Evolutionary conservation across 2,888 invertebrate species (phyloP).

Genomic region (Stenodera caucasica): DNA sequence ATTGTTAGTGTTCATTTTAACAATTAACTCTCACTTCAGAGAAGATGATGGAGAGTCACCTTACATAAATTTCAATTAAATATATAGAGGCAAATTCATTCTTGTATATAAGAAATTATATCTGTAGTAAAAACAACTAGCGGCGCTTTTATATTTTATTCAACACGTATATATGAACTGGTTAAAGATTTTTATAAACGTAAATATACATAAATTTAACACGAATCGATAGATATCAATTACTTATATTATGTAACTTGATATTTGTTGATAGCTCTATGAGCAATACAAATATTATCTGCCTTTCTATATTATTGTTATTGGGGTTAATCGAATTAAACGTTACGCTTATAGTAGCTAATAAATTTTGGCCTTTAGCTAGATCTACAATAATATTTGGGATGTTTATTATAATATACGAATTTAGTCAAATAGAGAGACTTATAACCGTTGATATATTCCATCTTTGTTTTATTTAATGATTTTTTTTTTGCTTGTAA

Average conservation of each 20-base stretch:
- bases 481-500: conserved; percentile 7
- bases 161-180: conserved; percentile 28
- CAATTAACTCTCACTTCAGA: conserved; percentile 4
- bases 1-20: background rate
- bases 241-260: background rate
- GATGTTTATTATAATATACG: too few relatives aligned
- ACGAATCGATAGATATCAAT: background rate
- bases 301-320: background rate
- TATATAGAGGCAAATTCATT: background rate
- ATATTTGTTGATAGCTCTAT: background rate
- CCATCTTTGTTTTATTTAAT: conserved; percentile 13
- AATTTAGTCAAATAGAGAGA: too few relatives aligned
- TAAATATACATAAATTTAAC: background rate
- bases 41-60: background rate
- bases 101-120: conserved; percentile 4
- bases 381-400: too few relatives aligned
- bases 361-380: background rate
- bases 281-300: background rate
- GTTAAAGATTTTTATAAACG: background rate
- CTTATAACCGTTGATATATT: too few relatives aligned
- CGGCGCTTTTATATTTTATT: conserved; percentile 26
- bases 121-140: background rate
- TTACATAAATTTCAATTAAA: conserved; percentile 8
- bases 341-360: background rate
- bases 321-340: background rate